Evolutionary conservation across 1,140 invertebrate species (phyloP), one percentile per base, ranked within the genome.

Genomic region (Trachymyrmex cornetzi): DNA sequence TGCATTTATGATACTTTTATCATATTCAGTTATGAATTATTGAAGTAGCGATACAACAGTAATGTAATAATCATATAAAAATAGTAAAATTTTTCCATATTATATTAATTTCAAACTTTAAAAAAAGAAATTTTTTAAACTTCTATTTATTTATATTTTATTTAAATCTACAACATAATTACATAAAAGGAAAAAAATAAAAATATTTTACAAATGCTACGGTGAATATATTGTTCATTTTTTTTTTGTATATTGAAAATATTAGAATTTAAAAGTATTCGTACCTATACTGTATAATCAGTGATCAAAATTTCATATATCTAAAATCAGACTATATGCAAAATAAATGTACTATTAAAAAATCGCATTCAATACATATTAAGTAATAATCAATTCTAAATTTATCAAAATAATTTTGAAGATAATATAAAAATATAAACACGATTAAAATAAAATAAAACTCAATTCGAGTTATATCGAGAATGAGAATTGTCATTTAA

Each of bases 1-100:
- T 22, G n/a, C 74, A n/a, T 59, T 44, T 77, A 38, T 24, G 74
- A 30, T 7, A 77, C 14, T 59, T 77, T 77, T 61, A 77, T n/a
- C 30, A 77, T 44, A 77, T 44, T 61, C 22, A 34, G n/a, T 3
- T 16, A n/a, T 44, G 34, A 44, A 77, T 38, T n/a, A 38, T 44
- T 44, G 53, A 77, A 59, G 3, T 16, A 75, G n/a, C 12, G 12
- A 57, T 75, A 53, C 27, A 75, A 19, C 30, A 30, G 16, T 14
- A 24, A 61, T 14, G n/a, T 61, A 38, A 77, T 9, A 48, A 38
- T 57, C 57, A 44, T 30, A 22, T 48, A 77, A 19, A 61, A 19
- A 44, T 22, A 57, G 3, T 12, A 61, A 61, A 44, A 38, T 77
- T 11, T 34, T 19, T 61, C 19, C 14, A 44, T 16, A 38, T 1